Evolutionary conservation across 2,113 vertebrate genomes (phyloP).

Genomic region (Synodontis membranacea): DNA sequence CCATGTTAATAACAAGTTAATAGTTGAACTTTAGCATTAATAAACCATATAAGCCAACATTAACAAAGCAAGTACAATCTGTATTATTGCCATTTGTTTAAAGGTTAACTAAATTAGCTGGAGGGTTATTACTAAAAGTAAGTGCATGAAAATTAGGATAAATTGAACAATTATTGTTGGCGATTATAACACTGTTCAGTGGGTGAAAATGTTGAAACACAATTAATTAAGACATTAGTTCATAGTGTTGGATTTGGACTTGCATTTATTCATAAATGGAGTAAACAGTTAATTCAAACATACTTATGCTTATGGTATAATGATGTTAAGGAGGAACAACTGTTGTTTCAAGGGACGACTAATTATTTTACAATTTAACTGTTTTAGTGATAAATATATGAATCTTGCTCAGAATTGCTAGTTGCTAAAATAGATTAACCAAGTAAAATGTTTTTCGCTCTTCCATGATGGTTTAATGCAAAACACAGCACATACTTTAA

Average conservation of each 20-base stretch:
- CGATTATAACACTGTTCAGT: background rate
- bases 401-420: background rate
- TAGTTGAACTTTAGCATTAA: background rate
- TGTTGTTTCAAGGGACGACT: background rate
- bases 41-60: background rate
- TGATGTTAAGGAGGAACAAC: background rate
- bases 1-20: background rate
- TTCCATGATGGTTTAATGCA: slow-evolving; percentile 63
- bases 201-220: background rate
- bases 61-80: background rate
- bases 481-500: slow-evolving; percentile 63
- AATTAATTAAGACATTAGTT: background rate
- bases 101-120: background rate
- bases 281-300: background rate
- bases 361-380: background rate
- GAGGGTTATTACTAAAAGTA: background rate
- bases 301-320: background rate
- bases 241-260: background rate
- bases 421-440: background rate
- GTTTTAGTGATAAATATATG: background rate
- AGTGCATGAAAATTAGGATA: background rate
- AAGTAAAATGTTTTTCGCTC: background rate
- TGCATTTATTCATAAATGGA: background rate
- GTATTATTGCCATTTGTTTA: background rate
- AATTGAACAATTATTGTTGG: background rate